Evolutionary conservation across 2,113 vertebrate genomes (phyloP).

Genomic region (Pleuronectes platessa): DNA sequence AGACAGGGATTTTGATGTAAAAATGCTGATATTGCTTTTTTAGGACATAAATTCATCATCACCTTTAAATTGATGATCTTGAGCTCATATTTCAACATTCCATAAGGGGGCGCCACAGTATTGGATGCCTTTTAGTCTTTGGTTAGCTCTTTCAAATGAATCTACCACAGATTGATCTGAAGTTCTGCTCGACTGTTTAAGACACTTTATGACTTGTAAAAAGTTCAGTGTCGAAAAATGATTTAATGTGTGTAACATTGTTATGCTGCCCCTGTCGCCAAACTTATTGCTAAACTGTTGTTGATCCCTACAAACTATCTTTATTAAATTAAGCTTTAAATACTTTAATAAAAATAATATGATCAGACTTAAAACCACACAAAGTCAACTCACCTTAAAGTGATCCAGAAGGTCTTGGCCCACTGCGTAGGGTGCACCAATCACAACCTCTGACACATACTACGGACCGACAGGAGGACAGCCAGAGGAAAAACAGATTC

Average conservation of each 20-base stretch:
- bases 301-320: background rate
- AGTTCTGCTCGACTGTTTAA: background rate
- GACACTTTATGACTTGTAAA: background rate
- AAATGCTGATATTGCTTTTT: no score
- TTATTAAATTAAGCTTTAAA: background rate
- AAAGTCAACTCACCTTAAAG: constrained; percentile 87
- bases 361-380: background rate
- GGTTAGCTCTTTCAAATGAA: background rate
- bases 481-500: background rate
- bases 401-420: constrained; percentile 94
- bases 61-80: background rate
- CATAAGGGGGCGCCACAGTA: constrained; percentile 22
- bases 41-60: background rate
- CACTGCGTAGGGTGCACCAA: constrained; percentile 93
- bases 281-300: background rate
- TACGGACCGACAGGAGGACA: constrained; percentile 52
- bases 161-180: background rate
- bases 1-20: background rate
- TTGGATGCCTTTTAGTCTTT: background rate
- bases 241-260: background rate
- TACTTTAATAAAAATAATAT: background rate
- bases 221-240: background rate
- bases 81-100: background rate
- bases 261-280: background rate
- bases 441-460: constrained; percentile 98